Conservation (phyloP, 1,140 invertebrate genomes). For the Neodiprion virginianus region DNA sequence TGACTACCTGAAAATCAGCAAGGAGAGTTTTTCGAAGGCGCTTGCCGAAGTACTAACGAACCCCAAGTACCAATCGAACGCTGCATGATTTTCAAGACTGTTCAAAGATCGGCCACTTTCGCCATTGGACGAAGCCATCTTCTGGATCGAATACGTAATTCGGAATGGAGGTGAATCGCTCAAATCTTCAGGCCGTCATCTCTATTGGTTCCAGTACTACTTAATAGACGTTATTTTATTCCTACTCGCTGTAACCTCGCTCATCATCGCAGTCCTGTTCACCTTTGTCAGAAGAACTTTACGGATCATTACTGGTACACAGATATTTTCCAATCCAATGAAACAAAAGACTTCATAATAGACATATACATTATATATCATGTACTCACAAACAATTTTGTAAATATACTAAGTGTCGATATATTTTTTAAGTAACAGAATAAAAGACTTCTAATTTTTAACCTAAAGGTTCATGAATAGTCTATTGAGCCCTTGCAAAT, state of each 20-base stretch:
- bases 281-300: background rate
- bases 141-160: constrained; percentile 65
- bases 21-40: constrained; percentile 41
- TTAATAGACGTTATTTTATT: background rate
- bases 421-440: too few species aligned
- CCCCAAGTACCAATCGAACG: constrained; percentile 34
- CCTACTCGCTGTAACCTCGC: background rate
- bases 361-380: too few species aligned
- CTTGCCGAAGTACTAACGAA: constrained; percentile 46
- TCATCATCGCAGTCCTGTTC: background rate
- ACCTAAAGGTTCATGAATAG: too few species aligned
- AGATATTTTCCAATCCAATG: too few species aligned
- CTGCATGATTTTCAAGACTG: constrained; percentile 32
- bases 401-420: too few species aligned
- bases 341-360: too few species aligned
- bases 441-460: too few species aligned
- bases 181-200: background rate
- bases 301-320: too few species aligned
- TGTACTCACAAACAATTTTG: too few species aligned
- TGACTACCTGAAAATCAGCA: constrained; percentile 35
- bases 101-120: constrained; percentile 56
- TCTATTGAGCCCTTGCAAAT: too few species aligned
- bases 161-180: constrained; percentile 20
- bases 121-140: constrained; percentile 62
- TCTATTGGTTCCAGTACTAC: background rate